Base-by-base conservation (phyloP, 2,888 invertebrate species). In the Phania funesta region DNA sequence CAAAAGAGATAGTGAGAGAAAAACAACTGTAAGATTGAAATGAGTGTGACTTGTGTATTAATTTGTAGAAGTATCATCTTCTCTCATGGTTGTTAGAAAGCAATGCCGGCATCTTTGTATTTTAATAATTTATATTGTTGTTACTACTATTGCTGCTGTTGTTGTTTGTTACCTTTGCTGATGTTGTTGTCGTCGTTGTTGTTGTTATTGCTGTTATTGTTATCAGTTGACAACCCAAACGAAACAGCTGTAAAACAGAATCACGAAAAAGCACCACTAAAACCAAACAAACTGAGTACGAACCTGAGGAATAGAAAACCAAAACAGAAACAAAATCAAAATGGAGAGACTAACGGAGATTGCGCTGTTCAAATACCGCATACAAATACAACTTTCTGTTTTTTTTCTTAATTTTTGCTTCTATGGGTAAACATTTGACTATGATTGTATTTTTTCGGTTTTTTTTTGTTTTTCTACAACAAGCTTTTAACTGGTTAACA, bases 181-280 rank as follows among this genome's bases (percentile, higher is more conserved):
- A 7, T 41, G 16, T 26, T 29, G 22, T 20, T 32, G 62, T 13
- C 50, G 50, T 11, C 48, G 65, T 52, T 64, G 54, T 29, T 26
- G 56, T 74, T 81, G 64, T 56, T 58, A 41, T 50, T 68, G 68
- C 74, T 74, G 77, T 74, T 74, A 65, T 74, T 82, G 50, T 71
- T 76, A 71, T 70, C 80, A 82, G 78, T 82, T 82, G 78, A 82
- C 82, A 82, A 82, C 82, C 58, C 78, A 58, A 67, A 82, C 74
- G 74, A 82, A 82, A 78, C 78, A 82, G 82, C 82, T 82, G 78
- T 82, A 78, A 82, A 82, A 70, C 68, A 67, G 78, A 82, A 78
- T 68, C 41, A 32, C 13, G 22, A 44, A 74, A 75, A 81, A 77
- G 26, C 68, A 64, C 77, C 77, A 82, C 77, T 44, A 44, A 46